Base-by-base conservation (phyloP, 1,140 invertebrate genomes). In the Drosophila guanche region DNA sequence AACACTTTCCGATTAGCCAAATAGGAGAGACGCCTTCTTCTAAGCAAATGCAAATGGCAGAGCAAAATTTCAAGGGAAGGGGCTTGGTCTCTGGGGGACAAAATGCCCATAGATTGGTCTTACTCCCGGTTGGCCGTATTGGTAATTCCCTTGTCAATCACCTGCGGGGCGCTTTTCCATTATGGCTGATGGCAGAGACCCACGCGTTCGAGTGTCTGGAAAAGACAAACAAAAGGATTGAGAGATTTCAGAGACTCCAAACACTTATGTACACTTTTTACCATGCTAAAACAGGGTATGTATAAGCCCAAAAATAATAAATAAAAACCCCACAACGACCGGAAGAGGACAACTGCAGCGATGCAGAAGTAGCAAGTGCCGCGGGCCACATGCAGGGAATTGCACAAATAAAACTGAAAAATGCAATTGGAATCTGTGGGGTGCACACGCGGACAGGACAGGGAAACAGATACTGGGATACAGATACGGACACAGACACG, bases 361-460 rank as follows among this genome's bases (percentile, higher is more conserved):
- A 66, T 37, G 54, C 54, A 56, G 23, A 43, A 37, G 33, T 37
- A 53, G 40, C 40, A 42, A 54, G 4, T 33, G 33, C 53, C 70
- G 14, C 22, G 14, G 59, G 55, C 46, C 29, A 20, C 16, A 20
- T 20, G 16, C 16, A 46, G 8, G 16, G 22, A 47, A 25, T 41
- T 74, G 70, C 71, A 75, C 37, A 74, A 74, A 74, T 66, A 45
- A 47, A 68, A 68, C 42, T 43, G 25, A 52, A 70, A 81, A 60
- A 57, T 72, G 72, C 67, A 68, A 59, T 63, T 46, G 55, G 52
- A 60, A 59, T 60, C 55, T 50, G 47, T 29, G 7, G 27, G 53
- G 33, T 37, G 33, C 33, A 37, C 33, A 37, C 2, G 27, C 27
- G 27, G 27, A 29, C 5, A 29, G 33, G 33, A 37, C 10, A 10